phyloP scores from a whole-genome alignment of 2,797 vertebrate genomes.

The Mareca penelope region DNA sequence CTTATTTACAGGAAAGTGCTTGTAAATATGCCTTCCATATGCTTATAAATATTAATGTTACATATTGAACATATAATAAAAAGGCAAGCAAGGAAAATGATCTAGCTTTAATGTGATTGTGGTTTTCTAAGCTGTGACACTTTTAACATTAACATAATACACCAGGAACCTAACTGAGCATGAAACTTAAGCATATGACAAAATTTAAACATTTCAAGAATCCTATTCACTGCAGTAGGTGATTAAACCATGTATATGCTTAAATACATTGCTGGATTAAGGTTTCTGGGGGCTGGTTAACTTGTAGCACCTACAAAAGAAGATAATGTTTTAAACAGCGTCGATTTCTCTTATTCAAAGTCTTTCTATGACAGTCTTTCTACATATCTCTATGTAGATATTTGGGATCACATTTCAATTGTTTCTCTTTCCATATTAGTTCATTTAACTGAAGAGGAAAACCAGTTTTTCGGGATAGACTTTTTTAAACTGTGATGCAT shows the following conservation, averaged over 20 bases:
- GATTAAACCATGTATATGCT: constrained; percentile 10
- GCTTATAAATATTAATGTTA: constrained; percentile 62
- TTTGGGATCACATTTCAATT: background rate
- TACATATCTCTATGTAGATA: background rate
- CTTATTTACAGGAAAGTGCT: constrained; percentile 16
- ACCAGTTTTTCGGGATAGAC: background rate
- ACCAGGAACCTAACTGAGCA: constrained; percentile 15
- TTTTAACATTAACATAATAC: constrained; percentile 11
- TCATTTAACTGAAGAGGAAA: background rate
- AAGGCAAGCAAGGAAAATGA: constrained; percentile 3
- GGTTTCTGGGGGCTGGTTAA: background rate
- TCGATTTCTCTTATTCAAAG: background rate
- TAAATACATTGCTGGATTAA: background rate
- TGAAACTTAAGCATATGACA: constrained; percentile 13
- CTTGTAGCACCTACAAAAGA: background rate
- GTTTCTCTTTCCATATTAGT: background rate
- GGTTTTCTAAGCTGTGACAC: constrained; percentile 35
- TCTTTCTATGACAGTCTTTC: background rate
- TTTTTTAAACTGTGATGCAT: background rate
- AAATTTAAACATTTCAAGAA: constrained; percentile 19
- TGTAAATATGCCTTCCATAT: constrained; percentile 30
- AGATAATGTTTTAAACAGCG: constrained; percentile 11
- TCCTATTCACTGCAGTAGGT: background rate
- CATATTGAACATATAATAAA: constrained; percentile 29
- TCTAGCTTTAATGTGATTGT: constrained; percentile 27